phyloP scores from a whole-genome alignment of 2,888 invertebrate genomes.

The Dyspetes luteomarginatus region DNA sequence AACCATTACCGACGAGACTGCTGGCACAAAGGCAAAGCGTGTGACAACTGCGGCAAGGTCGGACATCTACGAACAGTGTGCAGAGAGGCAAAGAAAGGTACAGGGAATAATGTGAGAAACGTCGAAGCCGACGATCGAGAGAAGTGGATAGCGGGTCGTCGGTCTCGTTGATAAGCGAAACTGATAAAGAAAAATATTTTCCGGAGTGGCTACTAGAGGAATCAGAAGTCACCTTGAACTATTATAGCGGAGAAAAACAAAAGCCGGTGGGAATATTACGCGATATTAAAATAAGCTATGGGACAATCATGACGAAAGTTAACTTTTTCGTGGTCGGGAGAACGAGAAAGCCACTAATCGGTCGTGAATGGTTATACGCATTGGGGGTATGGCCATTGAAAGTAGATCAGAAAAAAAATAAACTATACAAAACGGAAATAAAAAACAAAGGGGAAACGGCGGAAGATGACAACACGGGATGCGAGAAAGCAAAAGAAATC shows the following conservation, averaged over 20 bases:
- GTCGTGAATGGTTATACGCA: conserved; percentile 54
- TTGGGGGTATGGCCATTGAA: conserved; percentile 56
- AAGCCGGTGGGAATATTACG: conserved; percentile 27
- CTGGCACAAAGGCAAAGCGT: conserved; percentile 20
- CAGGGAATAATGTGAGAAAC: conserved; percentile 14
- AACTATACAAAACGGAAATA: conserved; percentile 10
- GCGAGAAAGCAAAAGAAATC: not conserved
- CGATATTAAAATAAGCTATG: conserved; percentile 25
- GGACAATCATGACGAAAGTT: conserved; percentile 14
- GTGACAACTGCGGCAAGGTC: conserved; percentile 14
- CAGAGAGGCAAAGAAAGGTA: conserved; percentile 14
- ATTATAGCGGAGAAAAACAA: conserved; percentile 32
- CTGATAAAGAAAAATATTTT: conserved; percentile 16
- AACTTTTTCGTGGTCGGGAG: conserved; percentile 42
- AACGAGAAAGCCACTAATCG: conserved; percentile 53
- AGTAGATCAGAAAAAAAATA: conserved; percentile 12
- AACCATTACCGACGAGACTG: conserved; percentile 11
- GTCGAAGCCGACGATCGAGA: conserved; percentile 14
- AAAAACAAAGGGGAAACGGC: conserved; percentile 12
- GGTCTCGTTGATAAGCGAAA: conserved; percentile 16
- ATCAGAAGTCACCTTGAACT: conserved; percentile 11
- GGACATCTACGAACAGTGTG: conserved; percentile 40
- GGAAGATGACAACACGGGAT: conserved; percentile 8
- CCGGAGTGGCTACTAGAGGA: conserved; percentile 7
- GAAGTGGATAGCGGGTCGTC: conserved; percentile 29